Base-by-base conservation (phyloP, 2,888 invertebrate genomes). In the Asteroscopus sphinx region DNA sequence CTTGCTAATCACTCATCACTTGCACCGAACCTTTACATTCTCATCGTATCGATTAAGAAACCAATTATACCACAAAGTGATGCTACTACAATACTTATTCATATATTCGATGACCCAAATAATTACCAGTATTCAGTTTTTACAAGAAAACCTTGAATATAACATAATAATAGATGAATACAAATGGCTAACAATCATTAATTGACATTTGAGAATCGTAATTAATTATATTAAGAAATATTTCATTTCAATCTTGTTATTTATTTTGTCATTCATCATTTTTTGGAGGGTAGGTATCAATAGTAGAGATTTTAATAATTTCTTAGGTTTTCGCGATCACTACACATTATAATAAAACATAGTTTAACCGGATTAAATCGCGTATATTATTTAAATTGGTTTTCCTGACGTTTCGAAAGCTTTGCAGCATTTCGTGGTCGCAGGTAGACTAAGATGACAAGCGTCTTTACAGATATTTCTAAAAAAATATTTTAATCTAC, bases 31-130 rank as follows among this genome's bases (percentile, higher is more conserved):
- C 16, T 13, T 54, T 11, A 55, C 21, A 70, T 44, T 63, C 56
- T 40, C 51, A 61, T 28, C 51, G 41, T n/a, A 47, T 58, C 68
- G 42, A 66, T 70, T 63, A 67, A 37, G 40, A 54, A 40, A 49
- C 42, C 48, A 55, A 62, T 64, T 60, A 63, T 60, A 41, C 30
- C 33, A 67, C 42, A 35, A 33, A 41, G 35, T 37, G 55, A 54
- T 52, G 46, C 42, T 17, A 62, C 48, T 33, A 64, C 64, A 61
- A 68, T 54, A 62, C 51, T 61, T 69, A 78, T 75, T 82, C 64
- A 83, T 73, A 48, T 67, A 87, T 83, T 49, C 87, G 65, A 59
- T 86, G 88, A 88, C 88, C 87, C 73, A 75, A 72, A 87, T 85
- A 78, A 85, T 86, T 82, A 46, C 48, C 12, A 63, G 54, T 48